phyloP scores from a whole-genome alignment of 2,113 vertebrate genomes.

The Ceuthmochares aereus region DNA sequence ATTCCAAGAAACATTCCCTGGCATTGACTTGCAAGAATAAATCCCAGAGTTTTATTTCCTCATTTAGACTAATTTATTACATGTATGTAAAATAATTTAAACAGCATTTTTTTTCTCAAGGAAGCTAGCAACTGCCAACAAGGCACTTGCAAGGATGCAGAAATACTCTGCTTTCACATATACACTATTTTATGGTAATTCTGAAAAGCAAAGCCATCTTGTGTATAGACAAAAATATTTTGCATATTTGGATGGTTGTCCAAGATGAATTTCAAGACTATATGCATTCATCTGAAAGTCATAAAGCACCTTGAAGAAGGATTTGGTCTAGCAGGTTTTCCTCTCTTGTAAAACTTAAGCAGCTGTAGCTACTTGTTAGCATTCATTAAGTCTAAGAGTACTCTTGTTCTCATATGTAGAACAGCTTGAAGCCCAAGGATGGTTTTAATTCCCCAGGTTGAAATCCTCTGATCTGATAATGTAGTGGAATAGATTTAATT shows the following conservation, averaged over 20 bases:
- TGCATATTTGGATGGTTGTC: accelerated
- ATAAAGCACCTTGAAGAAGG: neutral
- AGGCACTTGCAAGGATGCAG: neutral
- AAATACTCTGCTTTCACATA: neutral
- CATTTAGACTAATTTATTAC: neutral
- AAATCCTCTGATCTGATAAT: constrained; percentile 44
- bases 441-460: neutral
- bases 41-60: neutral
- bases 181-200: neutral
- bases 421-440: neutral
- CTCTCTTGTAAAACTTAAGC: neutral
- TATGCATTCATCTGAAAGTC: neutral
- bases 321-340: neutral
- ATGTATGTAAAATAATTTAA: neutral
- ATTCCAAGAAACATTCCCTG: neutral
- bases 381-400: neutral
- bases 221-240: accelerated
- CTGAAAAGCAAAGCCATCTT: neutral
- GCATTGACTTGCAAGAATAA: neutral
- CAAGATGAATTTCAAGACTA: neutral
- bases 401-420: neutral
- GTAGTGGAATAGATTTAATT: constrained; percentile 58
- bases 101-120: neutral
- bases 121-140: neutral
- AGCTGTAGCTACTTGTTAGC: neutral